Conservation (phyloP, 2,888 invertebrate genomes). For the Prostheceraeus crozeri region DNA sequence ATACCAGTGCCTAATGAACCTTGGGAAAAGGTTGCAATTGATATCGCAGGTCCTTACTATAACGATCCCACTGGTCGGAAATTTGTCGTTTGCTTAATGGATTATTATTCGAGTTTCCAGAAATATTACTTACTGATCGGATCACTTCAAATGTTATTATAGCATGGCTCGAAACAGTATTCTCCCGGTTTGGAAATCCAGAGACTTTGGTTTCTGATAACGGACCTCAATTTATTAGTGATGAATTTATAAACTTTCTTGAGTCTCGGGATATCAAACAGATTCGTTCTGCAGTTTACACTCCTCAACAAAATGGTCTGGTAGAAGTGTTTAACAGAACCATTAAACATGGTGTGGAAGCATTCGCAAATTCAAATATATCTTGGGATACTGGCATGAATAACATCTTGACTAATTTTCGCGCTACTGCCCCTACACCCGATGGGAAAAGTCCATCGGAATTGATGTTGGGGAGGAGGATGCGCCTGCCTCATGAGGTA, state of each 20-base stretch:
- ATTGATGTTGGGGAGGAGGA: too few relatives aligned
- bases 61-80: slow-evolving; percentile 4
- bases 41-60: slow-evolving; percentile 22
- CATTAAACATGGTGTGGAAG: slow-evolving; percentile 22
- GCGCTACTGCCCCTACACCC: too few relatives aligned
- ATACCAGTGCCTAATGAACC: neutral
- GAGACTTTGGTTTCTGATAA: slow-evolving; percentile 27
- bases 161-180: slow-evolving; percentile 6
- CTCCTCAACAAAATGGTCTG: slow-evolving; percentile 10
- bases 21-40: slow-evolving; percentile 24
- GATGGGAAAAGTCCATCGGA: too few relatives aligned
- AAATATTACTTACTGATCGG: neutral
- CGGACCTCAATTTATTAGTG: slow-evolving; percentile 31
- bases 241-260: slow-evolving; percentile 28
- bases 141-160: slow-evolving; percentile 20
- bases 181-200: slow-evolving; percentile 18
- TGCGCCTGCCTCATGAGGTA: too few relatives aligned
- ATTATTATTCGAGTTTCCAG: slow-evolving; percentile 18
- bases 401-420: too few relatives aligned
- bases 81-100: slow-evolving; percentile 20
- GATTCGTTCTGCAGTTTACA: neutral
- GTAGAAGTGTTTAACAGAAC: slow-evolving; percentile 35
- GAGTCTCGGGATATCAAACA: neutral
- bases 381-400: too few relatives aligned
- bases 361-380: too few relatives aligned